A percentile compares a stretch with the other conserved stretches of the same genome.
These are phyloP conservation scores for Thinocorus orbignyianus DNA, from an alignment of 2,113 vertebrate species.

Conservation along the genomic window DNA sequence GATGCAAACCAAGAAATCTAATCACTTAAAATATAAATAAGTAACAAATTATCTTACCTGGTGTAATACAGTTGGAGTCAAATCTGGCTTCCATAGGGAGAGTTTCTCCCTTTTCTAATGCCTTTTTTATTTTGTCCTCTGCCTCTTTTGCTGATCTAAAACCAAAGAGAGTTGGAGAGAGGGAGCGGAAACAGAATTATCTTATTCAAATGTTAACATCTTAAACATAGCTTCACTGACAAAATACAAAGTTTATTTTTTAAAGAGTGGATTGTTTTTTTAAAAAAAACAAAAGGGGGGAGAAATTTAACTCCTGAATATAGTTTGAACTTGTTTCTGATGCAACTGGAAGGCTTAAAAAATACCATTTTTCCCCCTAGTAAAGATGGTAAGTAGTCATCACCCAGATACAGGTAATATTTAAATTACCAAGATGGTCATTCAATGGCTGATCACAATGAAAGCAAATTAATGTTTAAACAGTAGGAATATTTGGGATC, in stretches of 20 bases:
- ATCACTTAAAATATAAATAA: background rate
- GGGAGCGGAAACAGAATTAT: background rate
- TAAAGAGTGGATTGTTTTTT: background rate
- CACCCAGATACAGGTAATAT: background rate
- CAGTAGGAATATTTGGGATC: background rate
- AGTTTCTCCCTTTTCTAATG: constrained; percentile 94
- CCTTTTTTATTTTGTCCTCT: constrained; percentile 98
- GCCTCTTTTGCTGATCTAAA: constrained; percentile 96
- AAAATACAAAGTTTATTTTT: background rate
- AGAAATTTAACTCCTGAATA: background rate
- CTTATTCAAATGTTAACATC: background rate
- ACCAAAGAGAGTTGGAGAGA: background rate
- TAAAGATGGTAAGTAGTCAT: background rate
- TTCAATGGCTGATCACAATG: background rate
- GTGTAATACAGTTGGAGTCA: constrained; percentile 98
- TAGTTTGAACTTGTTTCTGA: background rate
- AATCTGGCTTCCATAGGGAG: constrained; percentile 95
- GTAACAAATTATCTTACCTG: constrained; percentile 76
- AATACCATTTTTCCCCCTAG: background rate
- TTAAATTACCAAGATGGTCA: background rate
- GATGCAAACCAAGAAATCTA: background rate
- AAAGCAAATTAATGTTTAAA: background rate
- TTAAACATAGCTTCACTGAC: background rate
- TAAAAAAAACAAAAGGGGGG: background rate
- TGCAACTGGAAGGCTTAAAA: background rate